Evolutionary conservation across 2,113 vertebrate species (phyloP).

Genomic region (Leptobrachium ailaonicum): DNA sequence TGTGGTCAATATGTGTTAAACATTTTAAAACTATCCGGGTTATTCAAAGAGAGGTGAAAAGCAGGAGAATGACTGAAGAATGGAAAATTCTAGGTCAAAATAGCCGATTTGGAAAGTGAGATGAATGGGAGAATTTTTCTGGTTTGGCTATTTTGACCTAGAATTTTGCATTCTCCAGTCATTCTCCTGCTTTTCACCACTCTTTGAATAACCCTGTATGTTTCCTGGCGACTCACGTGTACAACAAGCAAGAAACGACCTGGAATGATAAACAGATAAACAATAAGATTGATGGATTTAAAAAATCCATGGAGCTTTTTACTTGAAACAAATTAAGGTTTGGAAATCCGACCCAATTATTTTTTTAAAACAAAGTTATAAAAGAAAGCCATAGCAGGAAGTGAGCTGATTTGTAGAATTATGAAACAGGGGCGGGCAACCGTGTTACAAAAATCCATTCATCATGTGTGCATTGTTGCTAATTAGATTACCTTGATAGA

Average conservation of each 20-base stretch:
- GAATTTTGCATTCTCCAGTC: too few relatives aligned
- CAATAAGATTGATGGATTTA: constrained; percentile 25
- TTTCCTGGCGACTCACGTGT: constrained; percentile 17
- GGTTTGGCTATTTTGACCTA: too few relatives aligned
- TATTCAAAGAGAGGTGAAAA: too few relatives aligned
- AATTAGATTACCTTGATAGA: constrained; percentile 23
- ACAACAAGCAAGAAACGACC: constrained; percentile 36
- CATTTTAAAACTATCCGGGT: too few relatives aligned
- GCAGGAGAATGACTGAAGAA: too few relatives aligned
- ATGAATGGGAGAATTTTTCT: too few relatives aligned
- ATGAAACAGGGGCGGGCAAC: constrained; percentile 31
- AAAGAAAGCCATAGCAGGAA: constrained; percentile 32
- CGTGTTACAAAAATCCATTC: constrained; percentile 14
- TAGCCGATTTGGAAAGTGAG: too few relatives aligned
- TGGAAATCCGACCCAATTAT: constrained; percentile 35
- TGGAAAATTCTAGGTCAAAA: too few relatives aligned
- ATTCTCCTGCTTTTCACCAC: constrained; percentile 16
- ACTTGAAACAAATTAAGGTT: constrained; percentile 39
- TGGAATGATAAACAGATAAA: constrained; percentile 14
- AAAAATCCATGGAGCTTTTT: constrained; percentile 37
- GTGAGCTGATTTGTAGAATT: constrained; percentile 23
- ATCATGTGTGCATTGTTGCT: constrained; percentile 20
- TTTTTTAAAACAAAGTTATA: constrained; percentile 23
- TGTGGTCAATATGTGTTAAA: constrained; percentile 23
- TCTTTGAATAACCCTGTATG: constrained; percentile 28